These are phyloP conservation scores for Limnodromus scolopaceus DNA, from an alignment of 2,797 vertebrate genomes.

Conservation along the genomic window DNA sequence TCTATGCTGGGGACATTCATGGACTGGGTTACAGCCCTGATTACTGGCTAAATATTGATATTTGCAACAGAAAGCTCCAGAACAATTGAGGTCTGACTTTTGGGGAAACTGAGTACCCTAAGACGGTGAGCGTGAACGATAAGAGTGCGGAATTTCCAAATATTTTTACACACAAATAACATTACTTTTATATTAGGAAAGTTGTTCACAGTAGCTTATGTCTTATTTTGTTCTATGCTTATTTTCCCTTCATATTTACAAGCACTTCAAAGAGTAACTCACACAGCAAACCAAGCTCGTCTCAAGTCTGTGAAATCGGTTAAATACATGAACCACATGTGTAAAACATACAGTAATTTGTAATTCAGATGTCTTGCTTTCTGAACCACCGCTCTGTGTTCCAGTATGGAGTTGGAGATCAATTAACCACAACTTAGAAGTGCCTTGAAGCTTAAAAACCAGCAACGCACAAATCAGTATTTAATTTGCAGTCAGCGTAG, in stretches of 20 bases:
- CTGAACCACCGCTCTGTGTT: background rate
- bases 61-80: background rate
- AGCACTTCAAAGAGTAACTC: background rate
- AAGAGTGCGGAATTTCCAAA: background rate
- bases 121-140: rapidly evolving
- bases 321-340: background rate
- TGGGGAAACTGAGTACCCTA: background rate
- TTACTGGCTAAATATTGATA: background rate
- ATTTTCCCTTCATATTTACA: background rate
- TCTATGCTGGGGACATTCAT: background rate
- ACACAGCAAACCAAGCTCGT: background rate
- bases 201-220: background rate
- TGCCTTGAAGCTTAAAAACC: background rate
- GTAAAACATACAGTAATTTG: background rate
- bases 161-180: background rate
- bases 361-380: background rate
- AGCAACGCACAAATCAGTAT: background rate
- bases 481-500: background rate
- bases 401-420: background rate
- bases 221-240: background rate
- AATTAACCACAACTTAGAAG: background rate
- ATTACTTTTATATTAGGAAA: background rate
- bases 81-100: background rate
- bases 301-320: rapidly evolving
- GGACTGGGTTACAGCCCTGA: background rate